Percentiles rank a stretch among this genome's conserved stretches.
Conservation (phyloP, 2,797 vertebrate genomes). For the Vireo griseus region DNA sequence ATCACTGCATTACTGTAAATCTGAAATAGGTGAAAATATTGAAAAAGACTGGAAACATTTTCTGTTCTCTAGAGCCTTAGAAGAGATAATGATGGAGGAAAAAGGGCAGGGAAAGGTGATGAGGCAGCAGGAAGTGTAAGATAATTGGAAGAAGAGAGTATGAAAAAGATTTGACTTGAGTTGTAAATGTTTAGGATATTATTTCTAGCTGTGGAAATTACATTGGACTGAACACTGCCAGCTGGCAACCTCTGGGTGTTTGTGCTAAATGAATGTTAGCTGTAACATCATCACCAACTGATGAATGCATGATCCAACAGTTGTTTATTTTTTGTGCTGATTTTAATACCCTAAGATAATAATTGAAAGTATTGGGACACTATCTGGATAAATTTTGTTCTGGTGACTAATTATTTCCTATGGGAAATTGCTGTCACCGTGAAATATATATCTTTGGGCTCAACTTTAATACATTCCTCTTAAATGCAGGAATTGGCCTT, state of each 20-base stretch:
- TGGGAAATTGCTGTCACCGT: neutral
- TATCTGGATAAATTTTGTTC: neutral
- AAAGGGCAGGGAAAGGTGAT: neutral
- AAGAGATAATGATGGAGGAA: neutral
- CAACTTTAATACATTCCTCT: neutral
- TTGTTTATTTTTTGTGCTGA: neutral
- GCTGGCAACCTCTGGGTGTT: neutral
- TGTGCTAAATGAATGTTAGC: neutral
- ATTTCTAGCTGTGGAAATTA: slow-evolving; percentile 23
- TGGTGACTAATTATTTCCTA: neutral
- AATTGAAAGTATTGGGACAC: neutral
- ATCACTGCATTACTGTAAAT: neutral
- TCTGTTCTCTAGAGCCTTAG: neutral
- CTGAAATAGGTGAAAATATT: neutral
- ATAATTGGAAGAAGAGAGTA: slow-evolving; percentile 20
- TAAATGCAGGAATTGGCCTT: neutral
- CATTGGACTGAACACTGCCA: neutral
- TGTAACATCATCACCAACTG: neutral
- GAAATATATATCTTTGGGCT: neutral
- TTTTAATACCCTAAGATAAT: neutral
- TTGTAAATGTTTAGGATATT: slow-evolving; percentile 1
- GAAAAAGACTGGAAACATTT: neutral
- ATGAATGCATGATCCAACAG: neutral
- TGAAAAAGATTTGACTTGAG: neutral
- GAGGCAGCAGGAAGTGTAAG: neutral